Evolutionary conservation across 2,888 invertebrate species (phyloP).

Genomic region (Dolomedes plantarius): DNA sequence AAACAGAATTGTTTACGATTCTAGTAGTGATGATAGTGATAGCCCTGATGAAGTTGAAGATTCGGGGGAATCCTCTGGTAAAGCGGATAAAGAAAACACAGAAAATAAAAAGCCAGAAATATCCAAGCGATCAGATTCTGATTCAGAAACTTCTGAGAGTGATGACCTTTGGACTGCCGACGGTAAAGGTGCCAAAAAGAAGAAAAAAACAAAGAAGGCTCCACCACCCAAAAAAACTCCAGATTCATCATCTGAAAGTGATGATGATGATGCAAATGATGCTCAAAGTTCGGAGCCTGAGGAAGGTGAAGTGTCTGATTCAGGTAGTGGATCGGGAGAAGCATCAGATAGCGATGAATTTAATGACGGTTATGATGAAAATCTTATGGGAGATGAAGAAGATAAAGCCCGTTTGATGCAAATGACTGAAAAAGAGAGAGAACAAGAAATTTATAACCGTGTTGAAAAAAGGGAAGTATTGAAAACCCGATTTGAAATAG

Average conservation of each 20-base stretch:
- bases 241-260: slow-evolving; percentile 24
- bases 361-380: slow-evolving; percentile 97
- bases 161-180: slow-evolving; percentile 72
- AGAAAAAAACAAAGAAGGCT: slow-evolving; percentile 47
- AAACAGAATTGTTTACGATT: slow-evolving; percentile 69
- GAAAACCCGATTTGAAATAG: slow-evolving; percentile 96
- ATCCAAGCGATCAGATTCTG: slow-evolving; percentile 49
- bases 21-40: slow-evolving; percentile 71
- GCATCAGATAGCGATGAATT: slow-evolving; percentile 80
- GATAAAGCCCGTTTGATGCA: slow-evolving; percentile 92
- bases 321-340: slow-evolving; percentile 64
- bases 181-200: slow-evolving; percentile 68
- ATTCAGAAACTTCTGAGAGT: slow-evolving; percentile 72
- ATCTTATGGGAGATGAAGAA: slow-evolving; percentile 97
- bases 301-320: slow-evolving; percentile 72
- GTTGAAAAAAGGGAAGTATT: slow-evolving; percentile 95
- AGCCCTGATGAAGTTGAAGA: slow-evolving; percentile 54
- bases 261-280: slow-evolving; percentile 58
- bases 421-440: slow-evolving; percentile 97
- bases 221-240: slow-evolving; percentile 33
- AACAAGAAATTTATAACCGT: slow-evolving; percentile 97
- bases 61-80: slow-evolving; percentile 42
- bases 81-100: slow-evolving; percentile 55
- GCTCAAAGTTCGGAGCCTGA: slow-evolving; percentile 72
- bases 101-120: slow-evolving; percentile 55